phyloP scores from a whole-genome alignment of 1,140 invertebrate species.

The Muscidifurax raptorellus region DNA sequence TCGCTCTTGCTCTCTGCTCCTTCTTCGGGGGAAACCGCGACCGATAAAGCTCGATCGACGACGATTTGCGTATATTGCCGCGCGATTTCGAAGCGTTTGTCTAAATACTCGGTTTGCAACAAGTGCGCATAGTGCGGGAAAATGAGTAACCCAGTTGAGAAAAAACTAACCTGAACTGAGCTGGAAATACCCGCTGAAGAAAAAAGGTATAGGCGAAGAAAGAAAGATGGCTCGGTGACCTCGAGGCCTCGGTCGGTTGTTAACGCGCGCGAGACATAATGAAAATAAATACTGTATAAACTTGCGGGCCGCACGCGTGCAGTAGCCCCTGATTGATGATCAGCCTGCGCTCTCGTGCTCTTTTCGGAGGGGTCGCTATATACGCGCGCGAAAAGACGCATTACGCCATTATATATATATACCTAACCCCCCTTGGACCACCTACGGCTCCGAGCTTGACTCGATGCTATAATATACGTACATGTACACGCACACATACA shows the following conservation, averaged over 20 bases:
- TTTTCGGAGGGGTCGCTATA: slow-evolving; percentile 38
- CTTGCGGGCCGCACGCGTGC: slow-evolving; percentile 63
- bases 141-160: too few species aligned
- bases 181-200: not conserved
- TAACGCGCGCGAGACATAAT: slow-evolving; percentile 61
- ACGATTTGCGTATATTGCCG: not conserved
- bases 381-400: slow-evolving; percentile 65
- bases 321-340: slow-evolving; percentile 74
- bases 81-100: not conserved
- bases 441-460: slow-evolving; percentile 65
- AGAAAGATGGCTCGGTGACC: slow-evolving; percentile 35
- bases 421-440: slow-evolving; percentile 65
- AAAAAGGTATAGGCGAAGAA: not conserved
- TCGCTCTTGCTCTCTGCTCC: too few species aligned
- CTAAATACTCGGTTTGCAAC: not conserved
- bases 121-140: too few species aligned
- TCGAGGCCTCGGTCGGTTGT: not conserved
- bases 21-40: not conserved
- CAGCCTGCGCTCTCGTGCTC: slow-evolving; percentile 58
- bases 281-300: slow-evolving; percentile 76
- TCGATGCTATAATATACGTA: not conserved
- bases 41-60: slow-evolving; percentile 6
- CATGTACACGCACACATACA: not conserved
- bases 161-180: too few species aligned
- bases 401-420: slow-evolving; percentile 75